A percentile compares a stretch with the other conserved stretches of the same genome.
Evolutionary conservation across 2,888 invertebrate genomes (phyloP).

Genomic region (Chymomyza fuscimana): DNA sequence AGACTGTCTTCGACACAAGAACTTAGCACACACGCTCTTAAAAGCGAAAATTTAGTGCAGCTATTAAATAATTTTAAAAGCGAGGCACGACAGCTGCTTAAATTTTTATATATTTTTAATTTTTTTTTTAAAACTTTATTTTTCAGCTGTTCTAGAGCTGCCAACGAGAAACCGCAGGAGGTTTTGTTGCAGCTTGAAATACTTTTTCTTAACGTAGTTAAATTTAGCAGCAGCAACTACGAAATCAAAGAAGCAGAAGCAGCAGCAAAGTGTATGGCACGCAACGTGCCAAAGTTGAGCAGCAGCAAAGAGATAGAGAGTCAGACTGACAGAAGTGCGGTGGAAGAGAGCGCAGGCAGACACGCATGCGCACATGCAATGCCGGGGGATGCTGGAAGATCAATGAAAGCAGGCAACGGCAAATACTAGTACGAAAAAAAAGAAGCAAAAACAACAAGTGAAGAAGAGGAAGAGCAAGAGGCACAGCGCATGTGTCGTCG

Average conservation of each 20-base stretch:
- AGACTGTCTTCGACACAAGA: not conserved
- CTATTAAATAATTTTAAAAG: not conserved
- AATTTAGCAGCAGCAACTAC: conserved; percentile 65
- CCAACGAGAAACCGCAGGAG: conserved; percentile 71
- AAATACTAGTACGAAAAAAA: conserved; percentile 28
- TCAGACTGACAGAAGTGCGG: conserved; percentile 16
- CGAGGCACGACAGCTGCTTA: conserved; percentile 42
- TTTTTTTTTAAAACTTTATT: conserved; percentile 2
- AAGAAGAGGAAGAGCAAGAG: conserved; percentile 37
- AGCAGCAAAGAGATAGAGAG: not conserved
- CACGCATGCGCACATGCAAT: conserved; percentile 37
- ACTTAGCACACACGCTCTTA: not conserved
- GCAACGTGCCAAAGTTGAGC: conserved; percentile 49
- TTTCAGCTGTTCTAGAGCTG: conserved; percentile 58
- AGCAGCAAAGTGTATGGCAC: conserved; percentile 46
- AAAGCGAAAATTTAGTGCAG: not conserved
- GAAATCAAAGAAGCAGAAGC: conserved; percentile 25
- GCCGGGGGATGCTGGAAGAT: conserved; percentile 53
- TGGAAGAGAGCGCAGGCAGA: conserved; percentile 28
- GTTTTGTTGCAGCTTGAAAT: conserved; percentile 49
- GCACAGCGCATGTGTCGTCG: conserved; percentile 61
- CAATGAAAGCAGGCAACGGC: conserved; percentile 57
- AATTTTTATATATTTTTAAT: conserved; percentile 9
- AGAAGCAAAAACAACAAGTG: conserved; percentile 18
- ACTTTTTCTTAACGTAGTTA: conserved; percentile 55